Conservation (phyloP, 2,113 vertebrate genomes). For the Cottus gobio region DNA sequence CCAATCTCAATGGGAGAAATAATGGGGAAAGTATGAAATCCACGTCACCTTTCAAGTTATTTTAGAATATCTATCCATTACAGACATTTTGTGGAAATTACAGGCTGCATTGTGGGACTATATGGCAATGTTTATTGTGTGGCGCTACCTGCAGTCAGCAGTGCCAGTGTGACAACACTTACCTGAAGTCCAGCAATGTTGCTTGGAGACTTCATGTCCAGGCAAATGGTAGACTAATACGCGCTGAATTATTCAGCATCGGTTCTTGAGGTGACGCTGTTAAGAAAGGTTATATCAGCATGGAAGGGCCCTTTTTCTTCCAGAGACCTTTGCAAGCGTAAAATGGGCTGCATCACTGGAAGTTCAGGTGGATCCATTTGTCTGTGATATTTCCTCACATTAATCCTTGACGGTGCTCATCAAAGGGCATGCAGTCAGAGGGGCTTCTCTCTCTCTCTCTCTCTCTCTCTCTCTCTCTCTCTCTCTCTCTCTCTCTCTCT, state of each 20-base stretch:
- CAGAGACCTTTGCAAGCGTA: conserved; percentile 51
- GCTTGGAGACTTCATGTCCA: conserved; percentile 67
- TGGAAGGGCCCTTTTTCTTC: conserved; percentile 49
- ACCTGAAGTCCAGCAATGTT: conserved; percentile 46
- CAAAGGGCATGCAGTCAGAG: conserved; percentile 78
- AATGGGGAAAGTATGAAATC: background rate
- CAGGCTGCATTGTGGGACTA: background rate
- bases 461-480: conserved; percentile 36
- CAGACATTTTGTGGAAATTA: background rate
- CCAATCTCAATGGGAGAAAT: background rate
- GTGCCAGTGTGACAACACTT: conserved; percentile 24
- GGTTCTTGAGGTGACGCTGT: conserved; percentile 62
- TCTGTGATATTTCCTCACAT: conserved; percentile 80
- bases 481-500: conserved; percentile 8
- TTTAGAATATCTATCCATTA: background rate
- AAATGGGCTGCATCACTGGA: conserved; percentile 46
- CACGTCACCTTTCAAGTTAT: background rate
- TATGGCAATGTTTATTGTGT: background rate
- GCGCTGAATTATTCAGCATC: conserved; percentile 69
- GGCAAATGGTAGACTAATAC: conserved; percentile 69
- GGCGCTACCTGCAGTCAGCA: background rate
- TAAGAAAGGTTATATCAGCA: conserved; percentile 60
- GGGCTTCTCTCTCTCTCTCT: conserved; percentile 46
- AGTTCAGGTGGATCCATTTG: conserved; percentile 57
- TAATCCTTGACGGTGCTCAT: conserved; percentile 85